phyloP scores from a whole-genome alignment of 1,140 invertebrate genomes.

The Oryzaephilus surinamensis region DNA sequence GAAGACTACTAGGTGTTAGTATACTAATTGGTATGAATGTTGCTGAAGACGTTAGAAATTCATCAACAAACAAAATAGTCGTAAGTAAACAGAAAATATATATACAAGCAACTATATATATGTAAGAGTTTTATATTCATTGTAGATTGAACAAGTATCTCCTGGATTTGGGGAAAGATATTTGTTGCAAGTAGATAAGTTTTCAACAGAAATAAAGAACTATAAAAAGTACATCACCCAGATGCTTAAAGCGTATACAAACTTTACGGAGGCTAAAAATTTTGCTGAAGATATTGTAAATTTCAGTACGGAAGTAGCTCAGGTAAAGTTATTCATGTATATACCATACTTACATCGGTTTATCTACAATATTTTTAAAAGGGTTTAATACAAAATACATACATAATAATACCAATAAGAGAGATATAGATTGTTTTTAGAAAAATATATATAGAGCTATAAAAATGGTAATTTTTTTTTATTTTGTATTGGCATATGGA shows the following conservation, averaged over 20 bases:
- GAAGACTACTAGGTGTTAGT: conserved; percentile 46
- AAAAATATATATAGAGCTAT: no score
- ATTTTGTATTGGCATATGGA: no score
- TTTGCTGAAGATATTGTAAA: conserved; percentile 58
- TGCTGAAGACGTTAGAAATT: conserved; percentile 52
- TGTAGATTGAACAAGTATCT: conserved; percentile 54
- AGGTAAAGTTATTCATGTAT: conserved; percentile 40
- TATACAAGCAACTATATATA: neutral
- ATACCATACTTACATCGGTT: no score
- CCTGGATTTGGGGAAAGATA: conserved; percentile 55
- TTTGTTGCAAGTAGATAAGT: conserved; percentile 47
- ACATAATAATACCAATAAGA: no score
- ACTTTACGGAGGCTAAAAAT: conserved; percentile 32
- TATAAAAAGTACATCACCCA: conserved; percentile 49
- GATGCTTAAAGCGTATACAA: conserved; percentile 46
- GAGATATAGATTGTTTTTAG: no score
- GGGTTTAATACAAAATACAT: no score
- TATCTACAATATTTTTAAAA: no score
- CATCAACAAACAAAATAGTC: conserved; percentile 50
- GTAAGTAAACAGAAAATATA: conserved; percentile 32
- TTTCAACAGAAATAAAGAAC: conserved; percentile 46
- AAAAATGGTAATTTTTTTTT: no score
- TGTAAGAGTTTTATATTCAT: conserved; percentile 9
- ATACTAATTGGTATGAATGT: conserved; percentile 53
- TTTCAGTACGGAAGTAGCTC: conserved; percentile 59